Evolutionary conservation across 1,140 invertebrate genomes (phyloP).

Genomic region (Aphaenogaster floridana): DNA sequence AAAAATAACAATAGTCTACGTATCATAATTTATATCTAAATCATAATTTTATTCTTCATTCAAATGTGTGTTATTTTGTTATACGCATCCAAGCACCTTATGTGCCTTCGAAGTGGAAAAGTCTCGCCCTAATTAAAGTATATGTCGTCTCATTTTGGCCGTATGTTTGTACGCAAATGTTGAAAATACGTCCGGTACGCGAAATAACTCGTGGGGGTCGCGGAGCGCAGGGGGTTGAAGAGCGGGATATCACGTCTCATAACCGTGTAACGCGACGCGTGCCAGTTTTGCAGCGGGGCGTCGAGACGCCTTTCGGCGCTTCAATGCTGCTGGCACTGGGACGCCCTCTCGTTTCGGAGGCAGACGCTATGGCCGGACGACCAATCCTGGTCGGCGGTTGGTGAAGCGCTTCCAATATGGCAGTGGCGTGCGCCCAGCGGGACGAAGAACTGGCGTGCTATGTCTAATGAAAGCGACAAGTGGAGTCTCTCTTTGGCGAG

Average conservation of each 20-base stretch:
- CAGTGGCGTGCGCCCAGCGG: constrained; percentile 78
- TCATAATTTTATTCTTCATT: constrained; percentile 1
- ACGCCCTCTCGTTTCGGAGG: constrained; percentile 78
- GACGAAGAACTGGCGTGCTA: constrained; percentile 50
- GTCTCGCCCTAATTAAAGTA: constrained; percentile 22
- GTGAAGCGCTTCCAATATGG: constrained; percentile 83
- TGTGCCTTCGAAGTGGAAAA: not conserved
- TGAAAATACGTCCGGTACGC: constrained; percentile 36
- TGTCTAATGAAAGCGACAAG: constrained; percentile 45
- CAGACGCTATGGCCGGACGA: constrained; percentile 76
- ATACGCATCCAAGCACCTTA: not conserved
- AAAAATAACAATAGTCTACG: constrained; percentile 11
- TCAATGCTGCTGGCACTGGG: constrained; percentile 71
- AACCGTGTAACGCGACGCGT: constrained; percentile 82
- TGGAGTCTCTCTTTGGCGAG: not conserved
- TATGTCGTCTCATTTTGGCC: not conserved
- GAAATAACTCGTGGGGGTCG: constrained; percentile 37
- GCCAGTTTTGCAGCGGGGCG: constrained; percentile 82
- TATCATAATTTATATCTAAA: not conserved
- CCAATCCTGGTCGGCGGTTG: constrained; percentile 80
- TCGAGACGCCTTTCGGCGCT: constrained; percentile 81
- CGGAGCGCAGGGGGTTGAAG: constrained; percentile 29
- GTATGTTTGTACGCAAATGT: not conserved
- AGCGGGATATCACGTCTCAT: constrained; percentile 72
- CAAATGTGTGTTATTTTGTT: constrained; percentile 4